These are phyloP conservation scores for Porphyrio hochstetteri DNA, from an alignment of 2,113 vertebrate genomes.

Conservation along the genomic window DNA sequence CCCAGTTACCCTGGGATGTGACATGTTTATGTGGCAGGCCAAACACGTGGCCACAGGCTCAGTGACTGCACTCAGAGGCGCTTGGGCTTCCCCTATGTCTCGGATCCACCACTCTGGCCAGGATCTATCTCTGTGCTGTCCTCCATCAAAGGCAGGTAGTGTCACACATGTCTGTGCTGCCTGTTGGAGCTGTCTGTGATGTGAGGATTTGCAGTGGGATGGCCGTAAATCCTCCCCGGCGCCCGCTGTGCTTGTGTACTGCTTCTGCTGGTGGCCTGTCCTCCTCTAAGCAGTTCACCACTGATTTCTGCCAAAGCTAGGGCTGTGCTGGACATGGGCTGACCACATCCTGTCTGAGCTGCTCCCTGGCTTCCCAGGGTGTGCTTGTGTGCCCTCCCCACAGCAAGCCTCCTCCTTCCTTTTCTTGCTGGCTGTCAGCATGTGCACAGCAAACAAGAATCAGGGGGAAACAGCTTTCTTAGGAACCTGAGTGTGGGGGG, in stretches of 20 bases:
- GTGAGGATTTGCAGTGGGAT: not conserved
- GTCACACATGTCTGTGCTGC: not conserved
- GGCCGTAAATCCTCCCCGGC: accelerated
- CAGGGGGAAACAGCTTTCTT: not conserved
- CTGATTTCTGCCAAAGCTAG: not conserved
- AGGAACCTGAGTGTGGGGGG: accelerated
- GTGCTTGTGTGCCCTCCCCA: not conserved
- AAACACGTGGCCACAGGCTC: not conserved
- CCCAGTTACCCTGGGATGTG: not conserved
- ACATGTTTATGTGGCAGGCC: not conserved
- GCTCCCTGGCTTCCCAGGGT: not conserved
- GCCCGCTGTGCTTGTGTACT: not conserved
- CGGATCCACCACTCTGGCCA: not conserved
- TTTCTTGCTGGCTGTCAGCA: not conserved
- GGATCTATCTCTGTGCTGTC: not conserved
- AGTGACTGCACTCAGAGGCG: accelerated
- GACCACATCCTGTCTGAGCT: not conserved
- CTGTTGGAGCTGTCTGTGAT: not conserved
- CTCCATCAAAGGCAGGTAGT: not conserved
- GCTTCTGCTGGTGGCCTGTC: not conserved
- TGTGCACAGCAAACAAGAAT: not conserved
- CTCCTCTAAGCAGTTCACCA: not conserved
- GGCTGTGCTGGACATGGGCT: not conserved
- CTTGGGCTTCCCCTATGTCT: not conserved
- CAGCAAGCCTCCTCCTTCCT: not conserved